These are phyloP conservation scores for Dendrolimus punctatus DNA, from an alignment of 1,140 invertebrate genomes.

Conservation along the genomic window DNA sequence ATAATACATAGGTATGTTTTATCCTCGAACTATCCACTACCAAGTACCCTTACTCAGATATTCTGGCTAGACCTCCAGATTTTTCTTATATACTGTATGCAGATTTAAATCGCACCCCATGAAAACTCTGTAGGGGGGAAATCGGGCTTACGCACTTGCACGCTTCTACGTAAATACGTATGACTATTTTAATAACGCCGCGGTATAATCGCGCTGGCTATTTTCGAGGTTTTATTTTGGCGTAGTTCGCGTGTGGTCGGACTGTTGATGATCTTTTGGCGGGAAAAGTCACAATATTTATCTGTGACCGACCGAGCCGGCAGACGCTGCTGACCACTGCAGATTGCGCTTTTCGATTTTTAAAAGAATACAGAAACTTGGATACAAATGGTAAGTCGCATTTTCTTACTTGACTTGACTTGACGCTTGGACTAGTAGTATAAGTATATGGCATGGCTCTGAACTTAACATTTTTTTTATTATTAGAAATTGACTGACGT, in stretches of 20 bases:
- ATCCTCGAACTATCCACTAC: no score
- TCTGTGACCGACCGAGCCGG: conserved; percentile 29
- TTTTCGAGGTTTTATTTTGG: conserved; percentile 68
- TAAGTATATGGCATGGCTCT: no score
- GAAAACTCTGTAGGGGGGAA: conserved; percentile 40
- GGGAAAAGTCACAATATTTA: conserved; percentile 55
- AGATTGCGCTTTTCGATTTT: not conserved
- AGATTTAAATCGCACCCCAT: conserved; percentile 6
- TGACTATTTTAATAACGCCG: conserved; percentile 60
- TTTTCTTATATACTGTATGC: not conserved
- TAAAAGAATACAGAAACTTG: not conserved
- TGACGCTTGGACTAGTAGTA: no score
- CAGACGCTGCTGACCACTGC: conserved; percentile 9
- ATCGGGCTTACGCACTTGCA: conserved; percentile 10
- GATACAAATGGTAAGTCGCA: conserved; percentile 1
- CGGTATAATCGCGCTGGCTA: conserved; percentile 57
- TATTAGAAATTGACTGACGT: no score
- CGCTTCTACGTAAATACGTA: conserved; percentile 29
- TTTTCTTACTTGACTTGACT: no score
- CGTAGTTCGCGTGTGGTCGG: conserved; percentile 67
- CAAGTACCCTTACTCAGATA: no score
- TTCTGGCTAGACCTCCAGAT: no score
- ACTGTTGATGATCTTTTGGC: conserved; percentile 50
- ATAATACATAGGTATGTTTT: no score
- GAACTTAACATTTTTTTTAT: no score